Evolutionary conservation across 2,797 vertebrate genomes (phyloP).

Genomic region (Spinus olivaceus): DNA sequence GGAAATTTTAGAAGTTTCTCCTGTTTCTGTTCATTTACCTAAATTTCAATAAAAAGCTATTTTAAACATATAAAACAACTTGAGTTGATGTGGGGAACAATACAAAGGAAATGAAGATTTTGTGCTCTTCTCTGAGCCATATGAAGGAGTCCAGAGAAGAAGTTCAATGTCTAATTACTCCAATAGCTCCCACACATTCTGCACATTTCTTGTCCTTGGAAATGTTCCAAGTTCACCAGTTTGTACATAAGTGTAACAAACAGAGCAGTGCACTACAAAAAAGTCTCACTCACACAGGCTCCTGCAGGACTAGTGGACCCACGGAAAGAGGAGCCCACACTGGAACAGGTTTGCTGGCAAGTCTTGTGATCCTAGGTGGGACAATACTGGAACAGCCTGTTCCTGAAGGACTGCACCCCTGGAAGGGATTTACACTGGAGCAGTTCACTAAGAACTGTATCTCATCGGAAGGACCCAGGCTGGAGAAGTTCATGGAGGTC

Average conservation of each 20-base stretch:
- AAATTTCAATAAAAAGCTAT: neutral
- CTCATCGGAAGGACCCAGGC: neutral
- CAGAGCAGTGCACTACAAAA: neutral
- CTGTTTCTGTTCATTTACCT: neutral
- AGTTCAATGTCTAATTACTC: neutral
- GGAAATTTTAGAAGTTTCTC: neutral
- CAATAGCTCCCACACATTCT: neutral
- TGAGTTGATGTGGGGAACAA: neutral
- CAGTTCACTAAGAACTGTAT: neutral
- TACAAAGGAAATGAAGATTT: neutral
- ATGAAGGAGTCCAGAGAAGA: neutral
- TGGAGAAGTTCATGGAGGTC: neutral
- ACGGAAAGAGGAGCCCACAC: rapidly evolving
- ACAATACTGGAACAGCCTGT: neutral
- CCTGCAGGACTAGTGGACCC: neutral
- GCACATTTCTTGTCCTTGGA: neutral
- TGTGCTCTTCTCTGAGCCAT: neutral
- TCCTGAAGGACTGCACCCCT: neutral
- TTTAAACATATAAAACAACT: neutral
- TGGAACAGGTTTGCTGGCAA: neutral
- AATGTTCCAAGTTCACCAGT: neutral
- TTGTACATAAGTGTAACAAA: neutral
- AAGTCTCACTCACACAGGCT: neutral
- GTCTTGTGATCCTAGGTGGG: too few species aligned
- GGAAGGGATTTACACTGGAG: neutral